Evolutionary conservation across 2,888 invertebrate species (phyloP).

Genomic region (Microdon myrmicae): DNA sequence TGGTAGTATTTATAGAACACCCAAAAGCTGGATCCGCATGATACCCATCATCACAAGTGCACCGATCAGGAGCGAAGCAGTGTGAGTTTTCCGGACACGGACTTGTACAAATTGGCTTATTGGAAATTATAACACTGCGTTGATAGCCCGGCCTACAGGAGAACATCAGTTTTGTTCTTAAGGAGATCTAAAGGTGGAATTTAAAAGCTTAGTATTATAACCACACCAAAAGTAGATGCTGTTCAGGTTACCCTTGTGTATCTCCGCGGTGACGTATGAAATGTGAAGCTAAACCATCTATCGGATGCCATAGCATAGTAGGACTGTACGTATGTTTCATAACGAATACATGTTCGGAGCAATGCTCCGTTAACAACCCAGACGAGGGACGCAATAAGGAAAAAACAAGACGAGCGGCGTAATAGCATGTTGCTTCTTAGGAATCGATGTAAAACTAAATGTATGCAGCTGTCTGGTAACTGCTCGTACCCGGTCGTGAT

Average conservation of each 20-base stretch:
- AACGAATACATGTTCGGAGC: slow-evolving; percentile 1
- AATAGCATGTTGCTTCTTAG: too few relatives aligned
- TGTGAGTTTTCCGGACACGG: slow-evolving; percentile 47
- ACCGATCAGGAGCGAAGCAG: slow-evolving; percentile 51
- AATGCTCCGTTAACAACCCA: neutral
- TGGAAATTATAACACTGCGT: neutral
- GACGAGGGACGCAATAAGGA: neutral
- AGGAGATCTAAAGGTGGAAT: neutral
- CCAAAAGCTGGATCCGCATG: neutral
- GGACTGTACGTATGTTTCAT: slow-evolving; percentile 6
- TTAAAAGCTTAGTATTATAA: neutral
- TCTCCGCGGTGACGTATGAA: slow-evolving; percentile 3
- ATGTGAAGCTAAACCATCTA: slow-evolving; percentile 13
- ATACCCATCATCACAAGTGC: slow-evolving; percentile 43
- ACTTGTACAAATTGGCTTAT: slow-evolving; percentile 37
- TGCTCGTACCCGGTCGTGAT: too few relatives aligned
- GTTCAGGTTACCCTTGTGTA: slow-evolving; percentile 6
- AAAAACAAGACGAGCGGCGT: too few relatives aligned
- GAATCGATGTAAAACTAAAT: too few relatives aligned
- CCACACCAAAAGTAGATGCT: neutral
- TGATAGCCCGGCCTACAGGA: slow-evolving; percentile 26
- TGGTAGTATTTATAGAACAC: neutral
- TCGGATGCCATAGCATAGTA: slow-evolving; percentile 1
- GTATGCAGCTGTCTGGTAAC: too few relatives aligned
- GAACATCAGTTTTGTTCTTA: slow-evolving; percentile 11